These are phyloP conservation scores for Mus caroli DNA, from an alignment of 2,797 vertebrate species.

Conservation along the genomic window DNA sequence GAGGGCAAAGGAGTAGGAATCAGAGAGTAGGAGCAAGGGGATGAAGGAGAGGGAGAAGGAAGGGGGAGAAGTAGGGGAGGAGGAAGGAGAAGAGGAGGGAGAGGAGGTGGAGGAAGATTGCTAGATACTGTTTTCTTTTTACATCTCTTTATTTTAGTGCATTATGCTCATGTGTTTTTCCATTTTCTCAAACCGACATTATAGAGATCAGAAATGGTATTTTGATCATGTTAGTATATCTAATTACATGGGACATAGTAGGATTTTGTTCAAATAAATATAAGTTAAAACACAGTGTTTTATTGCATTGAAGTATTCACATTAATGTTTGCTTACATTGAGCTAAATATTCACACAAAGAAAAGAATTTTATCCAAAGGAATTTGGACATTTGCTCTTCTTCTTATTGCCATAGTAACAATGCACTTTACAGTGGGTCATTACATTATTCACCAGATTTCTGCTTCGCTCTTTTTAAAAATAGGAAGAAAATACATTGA, in stretches of 20 bases:
- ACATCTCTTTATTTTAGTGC: background rate
- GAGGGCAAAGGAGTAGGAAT: background rate
- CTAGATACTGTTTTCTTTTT: background rate
- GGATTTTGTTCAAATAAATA: background rate
- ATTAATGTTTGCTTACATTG: conserved; percentile 34
- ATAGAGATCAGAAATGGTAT: background rate
- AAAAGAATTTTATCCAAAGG: conserved; percentile 54
- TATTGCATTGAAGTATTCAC: background rate
- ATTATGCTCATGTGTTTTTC: background rate
- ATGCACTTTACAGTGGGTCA: conserved; percentile 65
- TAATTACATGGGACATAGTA: background rate
- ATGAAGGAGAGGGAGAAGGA: background rate
- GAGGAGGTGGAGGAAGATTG: background rate
- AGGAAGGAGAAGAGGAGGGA: accelerated
- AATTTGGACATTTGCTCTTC: conserved; percentile 60
- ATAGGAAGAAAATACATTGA: conserved; percentile 69
- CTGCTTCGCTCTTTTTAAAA: conserved; percentile 72
- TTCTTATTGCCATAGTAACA: conserved; percentile 77
- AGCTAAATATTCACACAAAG: conserved; percentile 7
- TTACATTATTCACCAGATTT: conserved; percentile 72
- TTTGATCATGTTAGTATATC: background rate
- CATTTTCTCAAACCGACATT: background rate
- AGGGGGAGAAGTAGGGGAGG: background rate
- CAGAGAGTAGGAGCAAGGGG: no score
- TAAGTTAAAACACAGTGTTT: conserved; percentile 43